A percentile compares a stretch with the other conserved stretches of the same genome.
phyloP scores from a whole-genome alignment of 1,140 invertebrate species.

The Drosophila ohnishii region DNA sequence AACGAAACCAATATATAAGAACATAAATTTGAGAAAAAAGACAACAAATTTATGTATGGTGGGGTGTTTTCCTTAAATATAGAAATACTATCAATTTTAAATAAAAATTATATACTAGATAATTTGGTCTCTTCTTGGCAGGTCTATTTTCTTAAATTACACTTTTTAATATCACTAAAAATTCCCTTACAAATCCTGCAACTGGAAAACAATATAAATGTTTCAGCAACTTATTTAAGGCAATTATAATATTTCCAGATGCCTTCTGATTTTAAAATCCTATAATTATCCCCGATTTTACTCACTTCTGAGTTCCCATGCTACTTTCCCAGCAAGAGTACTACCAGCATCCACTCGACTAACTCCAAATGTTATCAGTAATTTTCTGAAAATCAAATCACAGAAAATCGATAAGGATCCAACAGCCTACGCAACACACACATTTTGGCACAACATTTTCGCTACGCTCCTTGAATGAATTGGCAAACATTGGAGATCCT shows the following conservation, averaged over 20 bases:
- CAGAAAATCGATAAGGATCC: conserved; percentile 24
- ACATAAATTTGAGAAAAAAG: too few species aligned
- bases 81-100: too few species aligned
- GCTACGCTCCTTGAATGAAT: conserved; percentile 51
- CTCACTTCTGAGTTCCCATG: conserved; percentile 11
- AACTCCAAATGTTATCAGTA: conserved; percentile 18
- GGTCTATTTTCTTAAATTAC: too few species aligned
- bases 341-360: conserved; percentile 1
- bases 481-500: conserved; percentile 44
- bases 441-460: conserved; percentile 25
- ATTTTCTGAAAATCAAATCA: conserved; percentile 1
- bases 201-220: too few species aligned
- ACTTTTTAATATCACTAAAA: too few species aligned
- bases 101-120: too few species aligned
- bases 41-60: too few species aligned
- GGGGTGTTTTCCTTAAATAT: too few species aligned
- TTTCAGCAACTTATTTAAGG: too few species aligned
- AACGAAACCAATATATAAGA: too few species aligned
- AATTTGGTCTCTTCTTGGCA: too few species aligned
- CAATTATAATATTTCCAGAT: not conserved
- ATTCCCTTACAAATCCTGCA: too few species aligned
- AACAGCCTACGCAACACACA: conserved; percentile 9
- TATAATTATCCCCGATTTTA: conserved; percentile 1
- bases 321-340: not conserved
- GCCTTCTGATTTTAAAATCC: not conserved